Evolutionary conservation across 2,113 vertebrate species (phyloP), one percentile per base, ranked within the genome.

Genomic region (Labeo catla): DNA sequence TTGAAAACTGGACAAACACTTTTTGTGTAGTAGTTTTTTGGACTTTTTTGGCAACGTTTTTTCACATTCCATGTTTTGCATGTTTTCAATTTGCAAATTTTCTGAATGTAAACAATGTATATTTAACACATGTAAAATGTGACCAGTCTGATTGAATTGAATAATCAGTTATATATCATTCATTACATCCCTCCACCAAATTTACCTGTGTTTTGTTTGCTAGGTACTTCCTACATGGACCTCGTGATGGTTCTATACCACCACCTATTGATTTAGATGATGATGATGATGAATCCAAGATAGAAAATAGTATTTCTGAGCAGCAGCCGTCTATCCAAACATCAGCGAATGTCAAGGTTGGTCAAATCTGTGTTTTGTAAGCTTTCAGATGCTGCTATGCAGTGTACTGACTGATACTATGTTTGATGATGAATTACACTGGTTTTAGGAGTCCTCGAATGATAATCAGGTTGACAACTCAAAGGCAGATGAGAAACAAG

Each of bases 371-470:
- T 49, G n/a, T 15, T 13, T 49, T 12, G 45, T 23, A 74, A 23
- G 72, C 21, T 74, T 72, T 45, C 16, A 34, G 23, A 12, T 66
- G 23, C 63, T 66, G 63, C 65, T 7, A 0, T 68, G 65, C 6
- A 3, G 28, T 34, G 36, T 36, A 36, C 28, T 2, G 34, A 36
- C 65, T 68, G 65, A 73, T 72, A 45, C 39, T 5, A 15, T 19
- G 68, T 43, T 66, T 34, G 7, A 21, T 73, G 12, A 47, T 59
- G 11, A 23, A 86, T 21, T 72, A 19, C 16, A 21, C 28, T 34
- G 65, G 8, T 45, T 63, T 86, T 59, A 86, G 85, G 78, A 70
- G 65, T 72, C 50, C 2, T 80, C 61, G 15, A 45, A 59, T 78
- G 66, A 79, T 77, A 21, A 72, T 16, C 61, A 49, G 39, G 78